A percentile compares a stretch with the other conserved stretches of the same genome.
phyloP scores from a whole-genome alignment of 2,888 invertebrate genomes.

The Brachycybe producta region DNA sequence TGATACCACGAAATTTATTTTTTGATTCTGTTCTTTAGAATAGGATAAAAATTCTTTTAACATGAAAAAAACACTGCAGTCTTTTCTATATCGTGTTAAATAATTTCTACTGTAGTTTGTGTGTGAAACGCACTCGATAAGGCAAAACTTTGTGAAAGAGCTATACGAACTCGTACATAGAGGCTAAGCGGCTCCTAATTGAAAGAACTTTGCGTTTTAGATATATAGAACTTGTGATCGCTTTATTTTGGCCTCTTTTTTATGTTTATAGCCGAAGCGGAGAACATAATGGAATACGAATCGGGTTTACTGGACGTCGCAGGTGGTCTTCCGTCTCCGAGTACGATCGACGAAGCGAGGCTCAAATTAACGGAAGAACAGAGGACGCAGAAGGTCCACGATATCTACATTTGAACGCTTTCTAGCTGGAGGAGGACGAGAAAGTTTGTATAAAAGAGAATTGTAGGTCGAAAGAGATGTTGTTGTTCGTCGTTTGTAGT shows the following conservation, averaged over 20 bases:
- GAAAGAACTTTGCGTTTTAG: too few relatives aligned
- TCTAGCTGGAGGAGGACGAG: neutral
- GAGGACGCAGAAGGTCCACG: constrained; percentile 23
- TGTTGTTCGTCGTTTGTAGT: neutral
- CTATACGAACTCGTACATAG: too few relatives aligned
- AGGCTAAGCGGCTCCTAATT: too few relatives aligned
- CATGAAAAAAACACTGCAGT: too few relatives aligned
- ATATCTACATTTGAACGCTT: constrained; percentile 24
- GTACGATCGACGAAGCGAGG: constrained; percentile 53
- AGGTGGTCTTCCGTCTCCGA: constrained; percentile 57
- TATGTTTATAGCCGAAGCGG: constrained; percentile 60
- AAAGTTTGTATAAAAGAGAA: neutral
- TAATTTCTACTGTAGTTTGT: too few relatives aligned
- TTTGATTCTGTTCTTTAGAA: too few relatives aligned
- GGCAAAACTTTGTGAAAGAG: too few relatives aligned
- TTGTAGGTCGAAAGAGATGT: too few relatives aligned
- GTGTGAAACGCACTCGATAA: too few relatives aligned
- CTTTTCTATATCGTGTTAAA: too few relatives aligned
- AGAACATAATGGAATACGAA: constrained; percentile 64
- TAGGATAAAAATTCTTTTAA: too few relatives aligned
- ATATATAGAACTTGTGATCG: neutral
- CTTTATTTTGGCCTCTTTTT: constrained; percentile 17
- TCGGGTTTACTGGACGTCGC: constrained; percentile 54
- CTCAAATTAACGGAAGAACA: constrained; percentile 47
- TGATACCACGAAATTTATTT: too few relatives aligned